phyloP scores from a whole-genome alignment of 2,113 vertebrate species.

The Rutilus rutilus region DNA sequence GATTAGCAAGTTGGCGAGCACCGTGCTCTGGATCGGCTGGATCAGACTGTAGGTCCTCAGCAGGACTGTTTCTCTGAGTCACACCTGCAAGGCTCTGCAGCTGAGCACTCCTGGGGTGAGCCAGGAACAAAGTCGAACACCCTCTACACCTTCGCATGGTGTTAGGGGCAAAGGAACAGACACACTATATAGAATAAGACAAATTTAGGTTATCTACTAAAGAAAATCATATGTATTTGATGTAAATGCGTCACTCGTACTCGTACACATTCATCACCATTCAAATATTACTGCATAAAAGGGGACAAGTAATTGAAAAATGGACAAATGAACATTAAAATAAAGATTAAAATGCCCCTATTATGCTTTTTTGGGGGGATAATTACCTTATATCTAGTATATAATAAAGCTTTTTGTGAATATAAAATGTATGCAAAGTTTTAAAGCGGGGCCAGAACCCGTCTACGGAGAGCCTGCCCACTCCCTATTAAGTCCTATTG shows the following conservation, averaged over 20 bases:
- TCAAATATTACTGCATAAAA: neutral
- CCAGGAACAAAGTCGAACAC: constrained; percentile 34
- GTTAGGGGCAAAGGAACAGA: neutral
- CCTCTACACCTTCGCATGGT: constrained; percentile 1
- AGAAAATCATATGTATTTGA: neutral
- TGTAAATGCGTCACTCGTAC: too few relatives aligned
- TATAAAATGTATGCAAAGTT: too few relatives aligned
- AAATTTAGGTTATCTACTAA: neutral
- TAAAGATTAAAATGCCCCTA: too few relatives aligned
- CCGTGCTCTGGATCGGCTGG: constrained; percentile 37
- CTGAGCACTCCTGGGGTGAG: constrained; percentile 52
- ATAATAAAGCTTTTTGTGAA: too few relatives aligned
- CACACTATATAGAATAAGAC: neutral
- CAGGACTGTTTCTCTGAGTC: constrained; percentile 41
- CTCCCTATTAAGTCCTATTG: too few relatives aligned
- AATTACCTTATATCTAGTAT: too few relatives aligned
- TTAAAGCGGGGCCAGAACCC: too few relatives aligned
- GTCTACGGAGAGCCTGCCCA: too few relatives aligned
- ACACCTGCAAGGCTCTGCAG: constrained; percentile 58
- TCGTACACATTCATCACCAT: too few relatives aligned
- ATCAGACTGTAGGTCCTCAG: constrained; percentile 44
- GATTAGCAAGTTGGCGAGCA: constrained; percentile 52
- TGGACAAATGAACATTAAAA: too few relatives aligned
- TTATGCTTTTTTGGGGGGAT: too few relatives aligned
- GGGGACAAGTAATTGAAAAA: neutral